Conservation (phyloP, 2,797 vertebrate species). For the Sebastes kiyomatsui region DNA sequence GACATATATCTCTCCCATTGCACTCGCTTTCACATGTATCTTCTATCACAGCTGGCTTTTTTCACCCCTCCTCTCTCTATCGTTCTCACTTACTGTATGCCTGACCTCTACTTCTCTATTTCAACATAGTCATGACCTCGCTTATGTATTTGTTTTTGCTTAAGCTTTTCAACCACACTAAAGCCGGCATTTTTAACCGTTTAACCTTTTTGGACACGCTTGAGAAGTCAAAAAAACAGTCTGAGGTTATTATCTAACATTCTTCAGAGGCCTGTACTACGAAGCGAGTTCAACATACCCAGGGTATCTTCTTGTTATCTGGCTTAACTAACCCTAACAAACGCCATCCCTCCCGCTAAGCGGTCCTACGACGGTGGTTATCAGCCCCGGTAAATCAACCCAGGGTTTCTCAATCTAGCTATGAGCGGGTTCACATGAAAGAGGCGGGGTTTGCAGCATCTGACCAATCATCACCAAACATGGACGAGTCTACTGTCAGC, state of each 20-base stretch:
- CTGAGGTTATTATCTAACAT: background rate
- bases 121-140: slow-evolving; percentile 1
- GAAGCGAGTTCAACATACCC: no score
- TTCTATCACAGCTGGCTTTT: background rate
- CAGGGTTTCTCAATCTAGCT: no score
- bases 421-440: no score
- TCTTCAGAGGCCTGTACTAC: background rate
- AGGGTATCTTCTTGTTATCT: no score
- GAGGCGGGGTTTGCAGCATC: no score
- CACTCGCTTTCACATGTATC: background rate
- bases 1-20: slow-evolving; percentile 1
- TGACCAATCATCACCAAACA: no score
- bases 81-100: slow-evolving; percentile 6
- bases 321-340: no score
- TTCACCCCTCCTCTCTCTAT: background rate
- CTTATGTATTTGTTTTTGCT: background rate
- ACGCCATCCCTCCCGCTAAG: no score
- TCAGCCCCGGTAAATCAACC: no score
- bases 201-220: background rate
- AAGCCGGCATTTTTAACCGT: background rate
- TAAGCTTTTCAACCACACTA: background rate
- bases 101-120: slow-evolving; percentile 20
- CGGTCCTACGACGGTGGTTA: no score
- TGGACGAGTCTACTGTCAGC: no score
- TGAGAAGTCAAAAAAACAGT: background rate